Evolutionary conservation across 2,888 invertebrate species (phyloP).

Genomic region (Tetheella fluctuosa): DNA sequence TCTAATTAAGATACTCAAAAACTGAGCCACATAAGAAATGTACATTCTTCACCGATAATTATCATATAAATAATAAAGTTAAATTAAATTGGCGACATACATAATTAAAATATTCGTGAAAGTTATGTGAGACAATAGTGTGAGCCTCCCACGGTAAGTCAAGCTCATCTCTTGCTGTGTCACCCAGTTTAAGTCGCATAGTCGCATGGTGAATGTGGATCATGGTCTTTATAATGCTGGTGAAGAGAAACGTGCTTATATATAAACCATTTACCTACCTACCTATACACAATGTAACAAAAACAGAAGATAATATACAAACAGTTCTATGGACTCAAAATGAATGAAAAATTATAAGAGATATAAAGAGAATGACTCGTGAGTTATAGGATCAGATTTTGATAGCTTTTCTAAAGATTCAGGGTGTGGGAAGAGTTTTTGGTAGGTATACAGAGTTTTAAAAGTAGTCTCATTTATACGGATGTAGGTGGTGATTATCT

Average conservation of each 20-base stretch:
- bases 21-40: constrained; percentile 9
- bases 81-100: constrained; percentile 76
- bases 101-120: constrained; percentile 80
- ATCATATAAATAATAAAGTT: constrained; percentile 66
- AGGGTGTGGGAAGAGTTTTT: too few relatives aligned
- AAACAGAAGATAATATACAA: too few relatives aligned
- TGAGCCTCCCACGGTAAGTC: constrained; percentile 62
- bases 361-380: too few relatives aligned
- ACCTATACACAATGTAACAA: too few relatives aligned
- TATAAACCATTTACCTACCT: not conserved
- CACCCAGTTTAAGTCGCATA: constrained; percentile 56
- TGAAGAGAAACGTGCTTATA: not conserved
- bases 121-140: constrained; percentile 68
- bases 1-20: constrained; percentile 9
- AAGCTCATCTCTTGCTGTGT: constrained; percentile 53
- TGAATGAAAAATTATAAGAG: too few relatives aligned
- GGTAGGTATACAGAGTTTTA: too few relatives aligned
- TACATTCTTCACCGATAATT: constrained; percentile 27
- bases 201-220: constrained; percentile 50
- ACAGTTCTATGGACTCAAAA: too few relatives aligned
- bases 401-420: too few relatives aligned
- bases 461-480: too few relatives aligned
- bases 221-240: constrained; percentile 47
- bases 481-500: too few relatives aligned
- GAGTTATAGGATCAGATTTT: too few relatives aligned